Percentiles rank a stretch among this genome's conserved stretches.
Conservation (phyloP, 1,140 invertebrate genomes). For the Drosophila sp. region DNA sequence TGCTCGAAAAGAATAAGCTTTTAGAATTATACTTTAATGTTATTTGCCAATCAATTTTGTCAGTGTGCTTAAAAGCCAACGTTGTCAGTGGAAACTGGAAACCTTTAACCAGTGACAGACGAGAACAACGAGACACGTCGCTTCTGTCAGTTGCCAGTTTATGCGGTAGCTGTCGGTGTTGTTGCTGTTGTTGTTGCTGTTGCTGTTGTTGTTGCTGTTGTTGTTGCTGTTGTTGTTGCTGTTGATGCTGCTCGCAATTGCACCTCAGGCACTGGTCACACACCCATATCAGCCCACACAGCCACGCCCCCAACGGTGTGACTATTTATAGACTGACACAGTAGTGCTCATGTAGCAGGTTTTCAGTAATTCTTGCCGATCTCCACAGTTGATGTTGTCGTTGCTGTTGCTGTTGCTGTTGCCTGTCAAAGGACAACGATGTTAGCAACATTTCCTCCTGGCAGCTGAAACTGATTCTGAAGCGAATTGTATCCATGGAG, state of each 20-base stretch:
- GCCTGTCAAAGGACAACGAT: slow-evolving; percentile 34
- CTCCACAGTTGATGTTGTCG: neutral
- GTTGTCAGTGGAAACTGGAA: slow-evolving; percentile 37
- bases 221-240: slow-evolving; percentile 8
- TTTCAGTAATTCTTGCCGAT: slow-evolving; percentile 2
- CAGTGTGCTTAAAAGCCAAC: slow-evolving; percentile 37
- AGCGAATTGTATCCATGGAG: slow-evolving; percentile 36
- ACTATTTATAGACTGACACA: slow-evolving; percentile 55
- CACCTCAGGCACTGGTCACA: slow-evolving; percentile 31
- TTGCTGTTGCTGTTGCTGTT: neutral
- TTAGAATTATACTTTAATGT: neutral
- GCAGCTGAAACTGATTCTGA: slow-evolving; percentile 31
- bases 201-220: slow-evolving; percentile 6
- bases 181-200: slow-evolving; percentile 16
- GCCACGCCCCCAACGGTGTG: slow-evolving; percentile 2
- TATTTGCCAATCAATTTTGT: slow-evolving; percentile 2
- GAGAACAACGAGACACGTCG: slow-evolving; percentile 38
- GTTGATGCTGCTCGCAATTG: slow-evolving; percentile 36
- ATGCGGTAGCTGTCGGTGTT: neutral
- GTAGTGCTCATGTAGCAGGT: slow-evolving; percentile 40
- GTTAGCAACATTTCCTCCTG: slow-evolving; percentile 4
- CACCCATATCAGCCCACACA: slow-evolving; percentile 8
- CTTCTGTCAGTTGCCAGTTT: slow-evolving; percentile 20
- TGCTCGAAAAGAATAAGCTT: slow-evolving; percentile 2
- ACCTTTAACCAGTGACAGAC: slow-evolving; percentile 43